A percentile compares a stretch with the other conserved stretches of the same genome.
These are phyloP conservation scores for Orientallactaga sibirica DNA, from an alignment of 2,797 vertebrate genomes.

Conservation along the genomic window DNA sequence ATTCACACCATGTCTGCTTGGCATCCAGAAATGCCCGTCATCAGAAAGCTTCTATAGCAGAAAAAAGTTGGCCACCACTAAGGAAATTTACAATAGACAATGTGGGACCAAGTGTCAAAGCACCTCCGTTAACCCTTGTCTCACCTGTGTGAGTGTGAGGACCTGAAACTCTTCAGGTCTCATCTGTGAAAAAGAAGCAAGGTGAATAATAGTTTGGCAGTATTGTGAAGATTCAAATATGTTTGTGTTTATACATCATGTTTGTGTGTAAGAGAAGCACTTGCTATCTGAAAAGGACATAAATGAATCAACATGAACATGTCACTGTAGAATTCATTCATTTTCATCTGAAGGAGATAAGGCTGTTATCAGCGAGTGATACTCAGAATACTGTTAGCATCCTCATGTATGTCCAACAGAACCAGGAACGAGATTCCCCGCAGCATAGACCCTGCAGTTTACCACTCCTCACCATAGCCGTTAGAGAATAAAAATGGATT, in stretches of 20 bases:
- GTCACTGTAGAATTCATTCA: neutral
- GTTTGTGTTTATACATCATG: neutral
- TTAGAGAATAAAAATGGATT: neutral
- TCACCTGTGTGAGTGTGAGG: neutral
- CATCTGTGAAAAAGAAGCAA: neutral
- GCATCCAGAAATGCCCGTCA: neutral
- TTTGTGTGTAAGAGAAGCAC: neutral
- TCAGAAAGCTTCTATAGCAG: neutral
- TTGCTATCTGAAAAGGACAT: neutral
- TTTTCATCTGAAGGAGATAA: neutral
- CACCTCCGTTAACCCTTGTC: neutral
- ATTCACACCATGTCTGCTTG: neutral
- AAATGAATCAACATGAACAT: neutral
- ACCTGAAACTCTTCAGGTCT: neutral
- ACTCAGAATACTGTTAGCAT: neutral
- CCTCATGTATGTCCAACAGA: neutral
- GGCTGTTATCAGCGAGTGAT: neutral
- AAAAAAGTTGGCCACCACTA: neutral
- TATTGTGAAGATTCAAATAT: neutral
- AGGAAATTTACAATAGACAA: neutral
- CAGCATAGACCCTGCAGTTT: neutral
- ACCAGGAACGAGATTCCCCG: neutral
- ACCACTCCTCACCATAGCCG: neutral
- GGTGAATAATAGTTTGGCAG: neutral
- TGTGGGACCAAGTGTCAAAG: neutral